phyloP scores from a whole-genome alignment of 2,797 vertebrate species.

The Malurus splendens region DNA sequence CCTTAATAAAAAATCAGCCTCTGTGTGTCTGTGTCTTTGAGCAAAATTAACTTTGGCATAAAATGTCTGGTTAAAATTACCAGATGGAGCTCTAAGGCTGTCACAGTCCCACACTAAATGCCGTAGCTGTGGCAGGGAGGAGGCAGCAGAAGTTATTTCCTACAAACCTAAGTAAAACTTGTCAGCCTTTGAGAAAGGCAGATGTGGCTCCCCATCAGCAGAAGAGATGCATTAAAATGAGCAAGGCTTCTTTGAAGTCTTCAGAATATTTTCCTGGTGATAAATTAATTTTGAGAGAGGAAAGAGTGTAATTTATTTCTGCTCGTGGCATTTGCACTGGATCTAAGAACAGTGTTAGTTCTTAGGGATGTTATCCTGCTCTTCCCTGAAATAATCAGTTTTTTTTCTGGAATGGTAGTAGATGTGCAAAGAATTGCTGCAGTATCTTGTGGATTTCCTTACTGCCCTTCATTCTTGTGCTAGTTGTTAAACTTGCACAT shows the following conservation, averaged over 20 bases:
- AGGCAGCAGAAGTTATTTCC: background rate
- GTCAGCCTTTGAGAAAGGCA: background rate
- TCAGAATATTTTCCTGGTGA: background rate
- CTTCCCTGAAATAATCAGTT: background rate
- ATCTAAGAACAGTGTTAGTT: background rate
- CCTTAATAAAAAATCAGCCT: background rate
- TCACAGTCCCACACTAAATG: accelerated
- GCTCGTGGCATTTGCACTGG: background rate
- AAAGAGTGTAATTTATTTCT: background rate
- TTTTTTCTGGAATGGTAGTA: background rate
- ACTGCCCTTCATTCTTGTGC: background rate
- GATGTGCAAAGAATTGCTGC: background rate
- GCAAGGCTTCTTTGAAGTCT: background rate
- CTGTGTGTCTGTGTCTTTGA: background rate
- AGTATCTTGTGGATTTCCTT: background rate
- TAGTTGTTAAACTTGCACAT: background rate
- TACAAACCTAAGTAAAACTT: background rate
- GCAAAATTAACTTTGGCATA: background rate
- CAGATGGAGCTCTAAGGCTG: background rate
- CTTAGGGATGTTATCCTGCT: background rate
- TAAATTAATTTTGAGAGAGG: background rate
- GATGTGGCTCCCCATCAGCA: background rate
- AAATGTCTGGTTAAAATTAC: background rate
- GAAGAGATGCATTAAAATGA: background rate
- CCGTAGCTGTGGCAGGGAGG: background rate